phyloP scores from a whole-genome alignment of 2,113 vertebrate species.

The Sialia sialis region DNA sequence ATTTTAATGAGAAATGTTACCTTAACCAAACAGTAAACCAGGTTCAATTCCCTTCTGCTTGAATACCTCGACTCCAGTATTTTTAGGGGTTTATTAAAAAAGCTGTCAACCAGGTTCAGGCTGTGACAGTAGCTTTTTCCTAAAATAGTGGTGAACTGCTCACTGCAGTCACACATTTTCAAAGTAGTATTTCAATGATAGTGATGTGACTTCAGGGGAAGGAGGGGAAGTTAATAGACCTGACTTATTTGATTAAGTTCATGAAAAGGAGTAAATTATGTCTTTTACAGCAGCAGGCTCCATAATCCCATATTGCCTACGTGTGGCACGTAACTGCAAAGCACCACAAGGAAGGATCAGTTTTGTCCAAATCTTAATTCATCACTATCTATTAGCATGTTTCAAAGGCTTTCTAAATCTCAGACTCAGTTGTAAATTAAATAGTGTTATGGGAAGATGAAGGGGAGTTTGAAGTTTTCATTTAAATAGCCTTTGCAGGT shows the following conservation, averaged over 20 bases:
- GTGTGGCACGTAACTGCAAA: background rate
- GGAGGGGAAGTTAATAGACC: background rate
- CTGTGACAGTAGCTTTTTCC: background rate
- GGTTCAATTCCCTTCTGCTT: background rate
- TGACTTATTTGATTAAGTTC: background rate
- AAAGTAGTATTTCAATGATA: background rate
- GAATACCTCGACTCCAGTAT: background rate
- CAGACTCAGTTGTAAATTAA: background rate
- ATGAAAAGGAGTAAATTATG: background rate
- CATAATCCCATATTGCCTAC: background rate
- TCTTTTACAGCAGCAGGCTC: background rate
- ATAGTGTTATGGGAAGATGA: background rate
- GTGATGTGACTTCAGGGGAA: background rate
- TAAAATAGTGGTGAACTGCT: background rate
- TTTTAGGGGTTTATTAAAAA: background rate
- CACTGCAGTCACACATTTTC: background rate
- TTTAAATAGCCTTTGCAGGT: slow-evolving; percentile 21
- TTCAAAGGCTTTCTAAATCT: slow-evolving; percentile 8
- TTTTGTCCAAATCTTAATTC: background rate
- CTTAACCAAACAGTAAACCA: background rate
- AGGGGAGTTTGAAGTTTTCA: background rate
- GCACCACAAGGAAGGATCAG: background rate
- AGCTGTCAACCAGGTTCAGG: background rate
- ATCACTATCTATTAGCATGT: background rate
- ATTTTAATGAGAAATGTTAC: background rate